These are phyloP conservation scores for Drosophila saltans DNA, from an alignment of 1,140 invertebrate genomes.

Conservation along the genomic window DNA sequence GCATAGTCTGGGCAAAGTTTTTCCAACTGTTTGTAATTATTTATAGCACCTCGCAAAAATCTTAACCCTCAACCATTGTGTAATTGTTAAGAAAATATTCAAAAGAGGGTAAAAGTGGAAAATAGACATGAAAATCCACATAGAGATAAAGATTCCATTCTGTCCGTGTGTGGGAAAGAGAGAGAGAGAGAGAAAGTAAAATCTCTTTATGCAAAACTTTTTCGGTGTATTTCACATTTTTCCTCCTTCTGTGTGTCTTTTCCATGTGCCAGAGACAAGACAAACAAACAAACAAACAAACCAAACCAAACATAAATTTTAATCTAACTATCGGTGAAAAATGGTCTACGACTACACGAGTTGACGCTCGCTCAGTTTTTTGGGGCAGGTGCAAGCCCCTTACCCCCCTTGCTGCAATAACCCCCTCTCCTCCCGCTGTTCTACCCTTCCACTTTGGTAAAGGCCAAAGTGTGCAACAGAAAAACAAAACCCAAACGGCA, in stretches of 20 bases:
- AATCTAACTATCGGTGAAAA: constrained; percentile 9
- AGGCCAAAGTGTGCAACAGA: constrained; percentile 64
- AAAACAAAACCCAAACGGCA: constrained; percentile 16
- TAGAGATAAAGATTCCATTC: too few relatives aligned
- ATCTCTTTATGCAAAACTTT: constrained; percentile 10
- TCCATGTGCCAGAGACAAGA: neutral
- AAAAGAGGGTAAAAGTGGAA: neutral
- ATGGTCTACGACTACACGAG: neutral
- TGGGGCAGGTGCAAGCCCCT: constrained; percentile 61
- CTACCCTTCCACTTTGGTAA: constrained; percentile 27
- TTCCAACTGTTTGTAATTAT: constrained; percentile 72
- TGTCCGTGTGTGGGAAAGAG: too few relatives aligned
- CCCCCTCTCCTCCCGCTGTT: neutral
- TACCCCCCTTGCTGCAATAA: constrained; percentile 42
- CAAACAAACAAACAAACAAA: neutral
- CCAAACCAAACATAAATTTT: constrained; percentile 20
- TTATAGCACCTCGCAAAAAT: constrained; percentile 62
- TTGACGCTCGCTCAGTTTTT: neutral
- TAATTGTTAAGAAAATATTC: constrained; percentile 14
- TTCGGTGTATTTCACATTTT: neutral
- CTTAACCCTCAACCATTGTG: neutral
- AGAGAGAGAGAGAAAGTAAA: neutral
- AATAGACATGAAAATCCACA: too few relatives aligned
- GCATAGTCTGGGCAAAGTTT: constrained; percentile 29
- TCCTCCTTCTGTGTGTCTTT: too few relatives aligned